Base-by-base conservation (phyloP, 2,113 vertebrate genomes). In the Dermatemys mawii region DNA sequence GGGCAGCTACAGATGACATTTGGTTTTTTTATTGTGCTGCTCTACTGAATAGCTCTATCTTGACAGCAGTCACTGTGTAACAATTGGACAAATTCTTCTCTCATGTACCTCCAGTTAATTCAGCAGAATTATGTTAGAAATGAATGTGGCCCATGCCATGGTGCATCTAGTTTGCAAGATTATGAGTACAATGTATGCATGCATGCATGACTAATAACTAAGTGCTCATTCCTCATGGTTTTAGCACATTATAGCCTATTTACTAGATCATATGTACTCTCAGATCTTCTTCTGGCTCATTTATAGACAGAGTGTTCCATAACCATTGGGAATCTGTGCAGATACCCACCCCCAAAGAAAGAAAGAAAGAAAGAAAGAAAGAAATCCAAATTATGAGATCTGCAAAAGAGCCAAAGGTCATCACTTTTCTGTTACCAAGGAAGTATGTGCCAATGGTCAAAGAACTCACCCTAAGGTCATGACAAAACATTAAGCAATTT, bases 391-490 rank as follows among this genome's bases (percentile, higher is more conserved):
- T 4, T 75, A 41, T 90, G 70, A 1, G 32, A 95, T 63, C 79
- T 95, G 44, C 90, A 41, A 54, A 75, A 91, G 44, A n/a, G 70
- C 4, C 35, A 90, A 82, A 82, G 91, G 84, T 96, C 85, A 91
- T 63, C 83, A 86, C 38, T 8, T 49, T 88, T 89, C 63, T 89
- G 35, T 78, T 83, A 83, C 76, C 22, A 2, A 86, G 93, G 83
- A 49, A 57, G 78, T 89, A 93, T 97, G 90, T 97, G 51, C 93
- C 80, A 93, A 35, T 0, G 21, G 85, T 94, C 60, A 96, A 83
- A 95, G 81, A 98, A 93, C 90, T 96, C 1, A 0, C 48, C 29
- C 63, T 87, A 75, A 54, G 14, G 60, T 70, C 83, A 44, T 88
- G 84, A 86, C 76, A 81, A 21, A 16, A 5, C 0, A 0, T 95